Evolutionary conservation across 2,888 invertebrate genomes (phyloP), one percentile per base, ranked within the genome.

Genomic region (Drosophila multiciliata): DNA sequence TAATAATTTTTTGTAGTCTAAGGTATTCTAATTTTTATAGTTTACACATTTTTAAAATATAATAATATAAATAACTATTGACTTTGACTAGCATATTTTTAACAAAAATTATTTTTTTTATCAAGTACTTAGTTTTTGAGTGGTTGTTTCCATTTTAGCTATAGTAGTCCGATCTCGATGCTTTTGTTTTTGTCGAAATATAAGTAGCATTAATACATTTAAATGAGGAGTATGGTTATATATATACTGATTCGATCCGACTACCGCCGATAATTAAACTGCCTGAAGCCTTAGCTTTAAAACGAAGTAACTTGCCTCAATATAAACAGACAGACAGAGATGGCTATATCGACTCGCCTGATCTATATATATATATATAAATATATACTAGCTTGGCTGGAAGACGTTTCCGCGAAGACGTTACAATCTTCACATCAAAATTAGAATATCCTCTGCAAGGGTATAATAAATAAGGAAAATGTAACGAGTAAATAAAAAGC

Each of bases 401-500:
- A 20, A 12, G 1, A 1, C 12, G 12, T 45, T 45, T 3, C 45
- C 8, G 1, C 8, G 4, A 15, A 15, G 20, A 2, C 8, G 15
- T 23, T 23, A 2, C 45, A 23, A 23, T 8, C 45, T 15, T 23
- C 1, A 45, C 45, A 45, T 7, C 1, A 23, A 45, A 23, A 23
- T 45, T 45, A 23, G 2, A 23, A 23, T 23, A 15, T 4, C 15
- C 15, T 15, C 0, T 4, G 4, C 2, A 23, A 23, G 23, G 8
- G 23, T 45, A 45, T 79, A 87, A 76, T 86, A 73, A 67, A 76
- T 73, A 79, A 79, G 68, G 76, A 68, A 75, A 75, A 73, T 73
- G 66, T 82, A 78, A 70, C 70, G 72, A 89, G 78, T 87, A 90
- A 90, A 89, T 81, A 90, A 80, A 75, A 57, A 29, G 67, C 66